A percentile compares a stretch with the other conserved stretches of the same genome.
Evolutionary conservation across 1,140 invertebrate species (phyloP).

Genomic region (Samia ricini): DNA sequence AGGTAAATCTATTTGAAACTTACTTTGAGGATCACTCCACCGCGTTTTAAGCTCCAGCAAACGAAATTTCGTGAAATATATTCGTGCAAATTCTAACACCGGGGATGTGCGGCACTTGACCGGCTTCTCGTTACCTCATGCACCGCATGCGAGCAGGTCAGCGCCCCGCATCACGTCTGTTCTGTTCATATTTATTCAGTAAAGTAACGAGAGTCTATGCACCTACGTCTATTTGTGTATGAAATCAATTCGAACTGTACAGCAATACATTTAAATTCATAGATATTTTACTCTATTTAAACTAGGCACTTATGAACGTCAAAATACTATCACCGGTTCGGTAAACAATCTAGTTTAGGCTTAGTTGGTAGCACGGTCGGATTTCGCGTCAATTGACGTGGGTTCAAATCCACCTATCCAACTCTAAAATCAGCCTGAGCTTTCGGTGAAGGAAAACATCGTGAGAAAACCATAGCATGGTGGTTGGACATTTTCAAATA

Average conservation of each 20-base stretch:
- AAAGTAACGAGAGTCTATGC: conserved; percentile 1
- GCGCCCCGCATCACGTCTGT: not conserved
- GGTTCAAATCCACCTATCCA: too few species aligned
- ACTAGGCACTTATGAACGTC: too few species aligned
- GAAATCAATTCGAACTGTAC: not conserved
- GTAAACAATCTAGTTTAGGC: too few species aligned
- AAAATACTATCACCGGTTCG: too few species aligned
- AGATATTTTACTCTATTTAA: too few species aligned
- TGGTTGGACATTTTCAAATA: too few species aligned
- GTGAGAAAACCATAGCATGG: too few species aligned
- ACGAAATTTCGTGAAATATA: conserved; percentile 4
- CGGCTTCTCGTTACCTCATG: conserved; percentile 2
- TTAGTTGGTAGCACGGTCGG: too few species aligned
- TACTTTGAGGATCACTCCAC: not conserved
- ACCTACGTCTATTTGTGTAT: not conserved
- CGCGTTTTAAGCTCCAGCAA: not conserved
- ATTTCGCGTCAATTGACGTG: too few species aligned
- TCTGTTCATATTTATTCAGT: not conserved
- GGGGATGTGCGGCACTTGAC: conserved; percentile 4
- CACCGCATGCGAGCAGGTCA: not conserved
- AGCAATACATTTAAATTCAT: too few species aligned
- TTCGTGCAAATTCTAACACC: conserved; percentile 3
- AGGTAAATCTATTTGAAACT: not conserved
- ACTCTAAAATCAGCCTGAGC: too few species aligned
- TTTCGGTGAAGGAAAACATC: too few species aligned